A percentile compares a stretch with the other conserved stretches of the same genome.
Evolutionary conservation across 2,797 vertebrate species (phyloP).

Genomic region (Thunnus albacares): DNA sequence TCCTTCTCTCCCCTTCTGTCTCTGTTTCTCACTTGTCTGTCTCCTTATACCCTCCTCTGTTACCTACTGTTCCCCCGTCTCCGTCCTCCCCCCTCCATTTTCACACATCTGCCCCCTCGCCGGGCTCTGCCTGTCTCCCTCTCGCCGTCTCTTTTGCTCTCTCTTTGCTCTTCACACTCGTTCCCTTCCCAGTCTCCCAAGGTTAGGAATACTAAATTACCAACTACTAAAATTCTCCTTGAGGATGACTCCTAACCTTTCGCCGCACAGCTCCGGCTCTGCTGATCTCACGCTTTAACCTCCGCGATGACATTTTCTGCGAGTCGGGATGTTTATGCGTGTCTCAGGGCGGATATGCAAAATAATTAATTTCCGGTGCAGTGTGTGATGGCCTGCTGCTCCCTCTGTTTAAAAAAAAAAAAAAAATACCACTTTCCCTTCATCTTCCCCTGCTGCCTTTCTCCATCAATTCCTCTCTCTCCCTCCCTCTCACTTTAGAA

Average conservation of each 20-base stretch:
- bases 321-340: constrained; percentile 31
- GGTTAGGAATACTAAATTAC: constrained; percentile 57
- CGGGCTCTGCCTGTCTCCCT: constrained; percentile 15
- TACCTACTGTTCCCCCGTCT: constrained; percentile 38
- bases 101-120: constrained; percentile 65
- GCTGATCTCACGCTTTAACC: constrained; percentile 30
- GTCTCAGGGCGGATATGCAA: constrained; percentile 56
- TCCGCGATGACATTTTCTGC: constrained; percentile 49
- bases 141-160: constrained; percentile 17
- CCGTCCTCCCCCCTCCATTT: constrained; percentile 36
- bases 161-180: constrained; percentile 16
- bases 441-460: constrained; percentile 18
- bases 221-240: constrained; percentile 45
- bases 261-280: neutral
- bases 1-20: constrained; percentile 48
- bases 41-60: constrained; percentile 44
- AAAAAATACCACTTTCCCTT: constrained; percentile 25
- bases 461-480: constrained; percentile 32
- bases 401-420: constrained; percentile 3
- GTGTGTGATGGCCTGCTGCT: constrained; percentile 50
- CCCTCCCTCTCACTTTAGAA: constrained; percentile 28
- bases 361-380: constrained; percentile 68
- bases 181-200: constrained; percentile 8
- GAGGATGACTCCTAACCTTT: constrained; percentile 50
- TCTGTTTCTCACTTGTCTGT: constrained; percentile 54